These are phyloP conservation scores for Steatornis caripensis DNA, from an alignment of 2,113 vertebrate genomes.

Conservation along the genomic window DNA sequence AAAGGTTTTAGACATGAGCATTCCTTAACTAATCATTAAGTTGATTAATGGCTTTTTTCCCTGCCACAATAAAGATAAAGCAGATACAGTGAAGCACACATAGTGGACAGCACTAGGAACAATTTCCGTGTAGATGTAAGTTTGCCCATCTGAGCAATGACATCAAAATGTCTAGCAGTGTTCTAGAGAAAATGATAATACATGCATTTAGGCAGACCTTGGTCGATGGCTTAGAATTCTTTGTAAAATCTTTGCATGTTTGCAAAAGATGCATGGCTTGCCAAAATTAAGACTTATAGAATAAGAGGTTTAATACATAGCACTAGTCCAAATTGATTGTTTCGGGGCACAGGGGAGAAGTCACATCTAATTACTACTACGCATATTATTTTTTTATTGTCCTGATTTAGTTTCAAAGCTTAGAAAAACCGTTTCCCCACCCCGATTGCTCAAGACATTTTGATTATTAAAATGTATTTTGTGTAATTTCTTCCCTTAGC, in stretches of 20 bases:
- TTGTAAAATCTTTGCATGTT: not conserved
- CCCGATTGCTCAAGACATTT: not conserved
- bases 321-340: not conserved
- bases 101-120: rapidly evolving
- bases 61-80: not conserved
- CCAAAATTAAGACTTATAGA: not conserved
- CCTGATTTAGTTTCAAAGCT: not conserved
- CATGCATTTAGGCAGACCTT: not conserved
- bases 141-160: not conserved
- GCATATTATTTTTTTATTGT: not conserved
- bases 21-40: not conserved
- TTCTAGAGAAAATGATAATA: not conserved
- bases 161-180: not conserved
- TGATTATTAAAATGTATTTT: conserved; percentile 53
- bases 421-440: not conserved
- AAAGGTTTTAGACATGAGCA: not conserved
- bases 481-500: conserved; percentile 53
- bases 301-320: not conserved
- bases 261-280: not conserved
- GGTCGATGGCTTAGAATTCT: not conserved
- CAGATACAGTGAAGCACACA: not conserved
- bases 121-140: not conserved
- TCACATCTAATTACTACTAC: not conserved
- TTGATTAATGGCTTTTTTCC: not conserved
- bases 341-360: not conserved